Evolutionary conservation across 2,888 invertebrate genomes (phyloP).

Genomic region (Lepetodrilus schrolli): DNA sequence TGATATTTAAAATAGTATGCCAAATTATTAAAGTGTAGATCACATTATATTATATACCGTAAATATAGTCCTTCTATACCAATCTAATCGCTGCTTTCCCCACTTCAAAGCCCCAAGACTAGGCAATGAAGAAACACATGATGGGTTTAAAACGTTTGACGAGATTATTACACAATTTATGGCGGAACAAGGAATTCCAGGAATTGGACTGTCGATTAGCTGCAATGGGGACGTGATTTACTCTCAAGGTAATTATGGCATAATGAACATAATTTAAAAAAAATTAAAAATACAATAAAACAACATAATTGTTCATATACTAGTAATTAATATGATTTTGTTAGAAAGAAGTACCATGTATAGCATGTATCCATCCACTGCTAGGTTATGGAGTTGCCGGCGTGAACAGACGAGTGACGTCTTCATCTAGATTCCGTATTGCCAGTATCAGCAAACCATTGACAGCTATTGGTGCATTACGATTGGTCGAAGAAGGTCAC

Average conservation of each 20-base stretch:
- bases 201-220: conserved; percentile 58
- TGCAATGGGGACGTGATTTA: conserved; percentile 59
- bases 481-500: conserved; percentile 50
- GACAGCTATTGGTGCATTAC: conserved; percentile 62
- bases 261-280: too few relatives aligned
- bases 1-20: too few relatives aligned
- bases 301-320: too few relatives aligned
- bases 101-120: background rate
- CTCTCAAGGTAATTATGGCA: conserved; percentile 65
- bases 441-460: conserved; percentile 69
- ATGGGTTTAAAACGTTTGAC: conserved; percentile 50
- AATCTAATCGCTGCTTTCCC: too few relatives aligned
- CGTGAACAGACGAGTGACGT: conserved; percentile 46
- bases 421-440: conserved; percentile 59
- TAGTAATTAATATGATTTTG: background rate
- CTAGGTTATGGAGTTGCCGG: conserved; percentile 63
- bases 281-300: too few relatives aligned
- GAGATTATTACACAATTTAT: conserved; percentile 60
- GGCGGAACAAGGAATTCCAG: conserved; percentile 63
- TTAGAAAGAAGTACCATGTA: background rate
- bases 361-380: background rate
- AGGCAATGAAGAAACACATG: conserved; percentile 49
- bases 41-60: too few relatives aligned
- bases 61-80: too few relatives aligned
- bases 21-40: too few relatives aligned